phyloP scores from a whole-genome alignment of 2,113 vertebrate species.

The Chaetorhynchus papuensis region DNA sequence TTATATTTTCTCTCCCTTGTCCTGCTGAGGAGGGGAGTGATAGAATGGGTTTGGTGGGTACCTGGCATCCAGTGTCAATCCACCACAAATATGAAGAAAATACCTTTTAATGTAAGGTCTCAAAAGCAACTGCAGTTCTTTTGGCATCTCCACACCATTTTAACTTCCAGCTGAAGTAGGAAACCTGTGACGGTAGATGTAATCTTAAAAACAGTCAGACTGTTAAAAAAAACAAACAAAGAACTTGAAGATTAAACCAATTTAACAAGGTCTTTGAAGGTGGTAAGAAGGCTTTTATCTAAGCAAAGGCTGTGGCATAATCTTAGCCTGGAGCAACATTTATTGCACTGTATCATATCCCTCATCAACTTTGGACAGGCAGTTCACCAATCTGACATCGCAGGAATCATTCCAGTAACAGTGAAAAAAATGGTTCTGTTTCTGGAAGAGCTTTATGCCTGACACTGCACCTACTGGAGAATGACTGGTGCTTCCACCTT shows the following conservation, averaged over 20 bases:
- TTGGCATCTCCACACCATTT: not conserved
- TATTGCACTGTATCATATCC: not conserved
- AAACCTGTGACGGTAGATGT: not conserved
- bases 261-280: not conserved
- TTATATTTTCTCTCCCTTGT: not conserved
- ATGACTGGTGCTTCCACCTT: not conserved
- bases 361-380: not conserved
- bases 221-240: not conserved
- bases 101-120: not conserved
- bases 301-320: not conserved
- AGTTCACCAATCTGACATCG: not conserved
- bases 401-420: not conserved
- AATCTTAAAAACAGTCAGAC: not conserved
- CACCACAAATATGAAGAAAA: not conserved
- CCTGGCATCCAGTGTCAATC: not conserved
- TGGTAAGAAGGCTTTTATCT: not conserved
- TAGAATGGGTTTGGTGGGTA: not conserved
- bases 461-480: not conserved
- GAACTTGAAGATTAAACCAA: not conserved
- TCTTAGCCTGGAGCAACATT: not conserved
- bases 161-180: not conserved
- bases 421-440: not conserved
- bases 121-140: not conserved
- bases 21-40: not conserved
- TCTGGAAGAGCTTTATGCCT: not conserved